These are phyloP conservation scores for Zeugodacus cucurbitae DNA, from an alignment of 1,140 invertebrate genomes.

Conservation along the genomic window DNA sequence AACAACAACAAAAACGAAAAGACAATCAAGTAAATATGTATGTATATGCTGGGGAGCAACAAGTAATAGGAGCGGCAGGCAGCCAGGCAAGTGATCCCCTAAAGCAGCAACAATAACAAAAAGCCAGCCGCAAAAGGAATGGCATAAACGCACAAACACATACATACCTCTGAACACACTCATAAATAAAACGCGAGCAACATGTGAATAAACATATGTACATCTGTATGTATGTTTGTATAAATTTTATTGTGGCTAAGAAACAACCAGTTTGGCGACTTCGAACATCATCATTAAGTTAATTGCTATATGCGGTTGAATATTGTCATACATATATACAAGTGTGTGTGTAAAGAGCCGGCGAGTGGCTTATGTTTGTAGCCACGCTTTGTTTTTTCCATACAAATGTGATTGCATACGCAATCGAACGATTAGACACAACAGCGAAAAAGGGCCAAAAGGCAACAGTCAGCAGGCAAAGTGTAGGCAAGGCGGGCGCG, in stretches of 20 bases:
- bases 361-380: neutral
- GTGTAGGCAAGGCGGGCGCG: no score
- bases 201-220: neutral
- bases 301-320: neutral
- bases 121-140: neutral
- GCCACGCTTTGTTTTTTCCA: neutral
- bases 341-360: neutral
- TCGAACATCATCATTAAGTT: slow-evolving; percentile 22
- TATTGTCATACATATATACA: neutral
- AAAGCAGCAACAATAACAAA: slow-evolving; percentile 5
- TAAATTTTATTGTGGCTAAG: neutral
- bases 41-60: neutral
- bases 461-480: neutral
- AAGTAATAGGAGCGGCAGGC: neutral
- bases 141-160: neutral
- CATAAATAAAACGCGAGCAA: neutral
- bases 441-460: neutral
- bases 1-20: neutral
- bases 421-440: neutral
- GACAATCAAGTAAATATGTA: neutral
- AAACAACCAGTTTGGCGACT: slow-evolving; percentile 37
- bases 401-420: neutral
- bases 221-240: neutral
- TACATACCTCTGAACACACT: no score
- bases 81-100: neutral